These are phyloP conservation scores for Ophion ellenae DNA, from an alignment of 2,888 invertebrate species.

Conservation along the genomic window DNA sequence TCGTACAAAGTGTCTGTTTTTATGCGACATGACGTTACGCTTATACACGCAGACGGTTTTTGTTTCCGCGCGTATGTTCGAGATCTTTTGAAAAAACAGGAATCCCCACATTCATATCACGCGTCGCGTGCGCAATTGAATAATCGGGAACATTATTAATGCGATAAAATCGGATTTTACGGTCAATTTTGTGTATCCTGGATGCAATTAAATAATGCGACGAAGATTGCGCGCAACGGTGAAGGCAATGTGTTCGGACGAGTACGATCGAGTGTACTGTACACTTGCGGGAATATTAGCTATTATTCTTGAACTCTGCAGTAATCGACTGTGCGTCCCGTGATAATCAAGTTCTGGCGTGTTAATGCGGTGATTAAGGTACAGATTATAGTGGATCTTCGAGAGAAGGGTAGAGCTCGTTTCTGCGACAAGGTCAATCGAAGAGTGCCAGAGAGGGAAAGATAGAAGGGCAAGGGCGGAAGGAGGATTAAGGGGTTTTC, in stretches of 20 bases:
- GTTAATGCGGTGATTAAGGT: slow-evolving; percentile 41
- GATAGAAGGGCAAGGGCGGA: slow-evolving; percentile 1
- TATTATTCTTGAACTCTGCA: slow-evolving; percentile 25
- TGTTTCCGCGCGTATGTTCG: background rate
- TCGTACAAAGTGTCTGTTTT: no score
- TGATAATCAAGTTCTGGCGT: slow-evolving; percentile 45
- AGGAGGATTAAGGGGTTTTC: background rate
- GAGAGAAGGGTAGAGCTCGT: slow-evolving; percentile 44
- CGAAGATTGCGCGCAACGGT: background rate
- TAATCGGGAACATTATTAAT: background rate
- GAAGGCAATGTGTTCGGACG: background rate
- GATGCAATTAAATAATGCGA: slow-evolving; percentile 18
- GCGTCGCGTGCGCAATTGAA: background rate
- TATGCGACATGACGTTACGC: no score
- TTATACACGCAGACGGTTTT: no score
- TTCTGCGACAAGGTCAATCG: slow-evolving; percentile 60
- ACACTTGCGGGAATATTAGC: slow-evolving; percentile 7
- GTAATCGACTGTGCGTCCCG: slow-evolving; percentile 42
- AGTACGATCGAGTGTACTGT: background rate
- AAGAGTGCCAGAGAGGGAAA: background rate
- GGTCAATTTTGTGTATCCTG: background rate
- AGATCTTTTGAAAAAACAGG: background rate
- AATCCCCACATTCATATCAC: background rate
- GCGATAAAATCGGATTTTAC: background rate
- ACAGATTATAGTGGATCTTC: slow-evolving; percentile 24